Evolutionary conservation across 2,888 invertebrate species (phyloP), one percentile per base, ranked within the genome.

Genomic region (Caenorhabditis auriculariae): DNA sequence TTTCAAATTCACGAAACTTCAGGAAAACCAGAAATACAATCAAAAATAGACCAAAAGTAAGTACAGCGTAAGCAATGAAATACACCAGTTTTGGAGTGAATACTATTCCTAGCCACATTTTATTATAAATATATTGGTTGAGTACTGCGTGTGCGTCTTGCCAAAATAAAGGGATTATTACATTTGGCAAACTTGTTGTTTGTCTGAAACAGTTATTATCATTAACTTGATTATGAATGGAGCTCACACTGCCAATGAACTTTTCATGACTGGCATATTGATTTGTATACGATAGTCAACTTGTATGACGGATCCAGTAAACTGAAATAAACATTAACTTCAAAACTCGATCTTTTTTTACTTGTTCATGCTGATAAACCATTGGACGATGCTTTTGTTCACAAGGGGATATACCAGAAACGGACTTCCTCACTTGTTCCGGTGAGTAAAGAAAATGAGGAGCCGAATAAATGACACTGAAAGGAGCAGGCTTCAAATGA

Each of bases 371-470:
- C 29, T 66, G 50, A 43, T 56, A 69, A 15, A 54, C 45, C 59
- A 74, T 60, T 7, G 72, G 71, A 9, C 47, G 46, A 49, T 66
- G 65, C 4, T 45, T 56, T 3, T 58, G 43, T 2, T 32, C 37
- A 9, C 56, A 48, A 2, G 67, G 70, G 21, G 42, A 41, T 23
- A 69, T 54, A 19, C 75, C 75, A 3, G 37, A 42, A 2, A 75
- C 42, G 1, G 68, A 62, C 7, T 59, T 39, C 19, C 44, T 47
- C 4, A 76, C 67, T 50, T 64, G 50, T 5, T 51, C 47, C 4
- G 75, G 75, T 1, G 75, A 74, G 41, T 59, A 61, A 15, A 65
- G 55, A 53, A 71, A 75, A 47, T 75, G 72, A 2, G 75, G 75
- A 17, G 75, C 53, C 15, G 75, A 69, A 28, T 65, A 64, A 9